A percentile compares a stretch with the other conserved stretches of the same genome.
phyloP scores from a whole-genome alignment of 2,888 invertebrate species.

The Leucania comma region DNA sequence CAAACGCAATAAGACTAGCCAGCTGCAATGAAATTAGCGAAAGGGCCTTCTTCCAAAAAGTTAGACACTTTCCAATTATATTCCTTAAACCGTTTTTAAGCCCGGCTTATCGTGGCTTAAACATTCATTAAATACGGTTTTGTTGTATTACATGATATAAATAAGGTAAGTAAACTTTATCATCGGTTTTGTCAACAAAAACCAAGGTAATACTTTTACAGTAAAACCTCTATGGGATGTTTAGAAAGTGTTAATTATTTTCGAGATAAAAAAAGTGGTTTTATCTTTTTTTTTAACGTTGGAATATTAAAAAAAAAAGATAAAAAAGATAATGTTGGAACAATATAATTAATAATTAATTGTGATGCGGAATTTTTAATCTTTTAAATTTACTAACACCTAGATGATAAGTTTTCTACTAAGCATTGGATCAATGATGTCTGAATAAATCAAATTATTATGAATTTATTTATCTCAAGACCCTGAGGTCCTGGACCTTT shows the following conservation, averaged over 20 bases:
- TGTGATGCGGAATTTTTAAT: no score
- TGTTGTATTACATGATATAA: conserved; percentile 13
- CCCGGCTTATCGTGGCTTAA: conserved; percentile 18
- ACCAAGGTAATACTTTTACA: conserved; percentile 22
- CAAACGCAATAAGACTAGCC: conserved; percentile 18
- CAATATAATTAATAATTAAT: no score
- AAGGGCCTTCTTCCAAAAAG: conserved; percentile 30
- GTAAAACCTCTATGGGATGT: background rate
- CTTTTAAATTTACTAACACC: no score
- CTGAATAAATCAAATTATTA: no score
- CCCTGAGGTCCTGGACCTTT: no score
- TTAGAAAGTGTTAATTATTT: background rate
- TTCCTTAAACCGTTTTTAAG: conserved; percentile 25
- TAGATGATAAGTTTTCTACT: no score
- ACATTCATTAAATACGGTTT: conserved; percentile 16
- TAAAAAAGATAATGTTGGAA: no score
- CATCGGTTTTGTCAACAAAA: conserved; percentile 2
- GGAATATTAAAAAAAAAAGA: no score
- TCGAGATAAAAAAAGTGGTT: background rate
- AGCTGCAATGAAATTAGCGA: conserved; percentile 27
- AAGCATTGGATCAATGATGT: no score
- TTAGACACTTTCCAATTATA: conserved; percentile 42
- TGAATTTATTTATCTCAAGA: no score
- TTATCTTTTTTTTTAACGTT: no score
- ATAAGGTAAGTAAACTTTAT: background rate